These are phyloP conservation scores for Melanotus villosus DNA, from an alignment of 2,888 invertebrate species.

Conservation along the genomic window DNA sequence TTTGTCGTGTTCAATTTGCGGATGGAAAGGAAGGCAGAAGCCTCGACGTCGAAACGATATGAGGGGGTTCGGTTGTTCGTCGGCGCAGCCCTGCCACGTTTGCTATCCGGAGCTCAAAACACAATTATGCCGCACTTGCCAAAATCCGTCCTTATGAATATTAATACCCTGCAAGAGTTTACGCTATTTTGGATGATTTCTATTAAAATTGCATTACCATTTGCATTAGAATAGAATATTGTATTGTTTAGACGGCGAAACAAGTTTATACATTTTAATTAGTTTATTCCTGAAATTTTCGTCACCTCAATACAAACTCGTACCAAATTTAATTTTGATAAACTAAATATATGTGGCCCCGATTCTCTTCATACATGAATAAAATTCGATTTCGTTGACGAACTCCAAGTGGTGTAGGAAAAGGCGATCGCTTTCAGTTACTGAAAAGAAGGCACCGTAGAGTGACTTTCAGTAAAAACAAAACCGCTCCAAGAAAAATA, in stretches of 20 bases:
- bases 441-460: background rate
- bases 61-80: slow-evolving; percentile 1
- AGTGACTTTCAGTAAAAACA: slow-evolving; percentile 4
- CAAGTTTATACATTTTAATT: slow-evolving; percentile 45
- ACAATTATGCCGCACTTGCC: slow-evolving; percentile 43
- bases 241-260: slow-evolving; percentile 44
- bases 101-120: slow-evolving; percentile 38
- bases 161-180: slow-evolving; percentile 45
- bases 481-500: background rate
- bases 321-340: slow-evolving; percentile 5
- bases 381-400: too few relatives aligned
- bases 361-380: background rate
- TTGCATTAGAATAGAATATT: slow-evolving; percentile 47
- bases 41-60: slow-evolving; percentile 22
- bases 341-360: background rate
- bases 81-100: slow-evolving; percentile 15
- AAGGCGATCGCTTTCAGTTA: background rate
- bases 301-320: background rate
- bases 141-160: slow-evolving; percentile 47
- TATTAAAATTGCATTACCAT: slow-evolving; percentile 49
- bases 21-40: slow-evolving; percentile 30
- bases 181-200: slow-evolving; percentile 48
- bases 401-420: too few relatives aligned
- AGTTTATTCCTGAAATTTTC: slow-evolving; percentile 27
- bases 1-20: slow-evolving; percentile 37